Conservation (phyloP, 2,888 invertebrate species). For the Furcula furcula region DNA sequence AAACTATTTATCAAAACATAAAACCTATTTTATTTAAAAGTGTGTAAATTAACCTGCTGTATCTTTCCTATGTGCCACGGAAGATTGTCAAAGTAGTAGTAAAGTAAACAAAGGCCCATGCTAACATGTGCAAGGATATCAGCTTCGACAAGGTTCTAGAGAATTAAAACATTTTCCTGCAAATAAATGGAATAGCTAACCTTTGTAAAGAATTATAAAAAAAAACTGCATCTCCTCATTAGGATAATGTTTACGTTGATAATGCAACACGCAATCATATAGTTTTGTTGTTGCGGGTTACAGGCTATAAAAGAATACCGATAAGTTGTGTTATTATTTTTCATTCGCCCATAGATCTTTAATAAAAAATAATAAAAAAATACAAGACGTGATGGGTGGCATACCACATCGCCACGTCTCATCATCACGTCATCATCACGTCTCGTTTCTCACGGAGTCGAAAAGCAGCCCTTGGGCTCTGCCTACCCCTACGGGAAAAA, state of each 20-base stretch:
- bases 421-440: too few species aligned
- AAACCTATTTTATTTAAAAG: too few species aligned
- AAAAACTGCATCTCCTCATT: neutral
- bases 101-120: constrained; percentile 1
- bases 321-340: neutral
- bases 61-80: too few species aligned
- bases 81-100: neutral
- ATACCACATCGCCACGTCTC: too few species aligned
- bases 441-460: too few species aligned
- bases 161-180: constrained; percentile 21
- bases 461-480: too few species aligned
- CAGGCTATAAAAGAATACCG: too few species aligned
- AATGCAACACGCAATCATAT: neutral
- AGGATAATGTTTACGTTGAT: neutral
- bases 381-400: too few species aligned
- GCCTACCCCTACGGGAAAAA: too few species aligned
- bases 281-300: too few species aligned
- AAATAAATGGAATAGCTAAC: constrained; percentile 12
- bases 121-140: constrained; percentile 21
- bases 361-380: neutral
- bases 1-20: too few species aligned
- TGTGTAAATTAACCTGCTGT: too few species aligned
- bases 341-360: neutral
- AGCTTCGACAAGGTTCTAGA: constrained; percentile 16
- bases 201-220: constrained; percentile 21